These are phyloP conservation scores for Oxyruncus cristatus DNA, from an alignment of 2,113 vertebrate species.

Conservation along the genomic window DNA sequence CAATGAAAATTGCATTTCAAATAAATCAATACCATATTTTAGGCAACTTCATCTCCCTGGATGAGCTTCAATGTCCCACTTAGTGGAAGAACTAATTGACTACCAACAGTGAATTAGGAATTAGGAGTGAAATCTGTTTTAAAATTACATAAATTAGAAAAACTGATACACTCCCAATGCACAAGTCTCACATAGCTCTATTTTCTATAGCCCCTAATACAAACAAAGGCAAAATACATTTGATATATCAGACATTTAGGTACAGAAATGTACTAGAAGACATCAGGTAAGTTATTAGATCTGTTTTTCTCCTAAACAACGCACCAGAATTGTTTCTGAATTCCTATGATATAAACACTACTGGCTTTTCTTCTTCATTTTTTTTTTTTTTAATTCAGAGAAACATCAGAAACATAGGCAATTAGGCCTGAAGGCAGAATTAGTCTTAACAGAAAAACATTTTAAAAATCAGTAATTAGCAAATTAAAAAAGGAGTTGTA, in stretches of 20 bases:
- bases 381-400: background rate
- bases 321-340: background rate
- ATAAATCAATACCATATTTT: background rate
- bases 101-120: background rate
- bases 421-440: background rate
- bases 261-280: background rate
- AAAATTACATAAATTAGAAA: constrained; percentile 11
- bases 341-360: background rate
- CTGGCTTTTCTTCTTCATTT: background rate
- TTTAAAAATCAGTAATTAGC: background rate
- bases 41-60: background rate
- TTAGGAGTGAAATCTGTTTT: background rate
- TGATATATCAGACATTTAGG: background rate
- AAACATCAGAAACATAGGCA: background rate
- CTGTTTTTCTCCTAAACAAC: background rate
- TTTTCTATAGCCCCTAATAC: background rate
- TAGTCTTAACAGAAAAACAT: background rate
- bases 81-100: background rate
- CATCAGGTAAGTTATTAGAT: background rate
- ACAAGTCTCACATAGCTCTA: background rate
- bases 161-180: background rate
- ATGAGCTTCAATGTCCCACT: background rate
- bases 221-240: background rate
- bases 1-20: background rate
- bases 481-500: background rate